Evolutionary conservation across 1,140 invertebrate genomes (phyloP).

Genomic region (Rhizoglyphus robini): DNA sequence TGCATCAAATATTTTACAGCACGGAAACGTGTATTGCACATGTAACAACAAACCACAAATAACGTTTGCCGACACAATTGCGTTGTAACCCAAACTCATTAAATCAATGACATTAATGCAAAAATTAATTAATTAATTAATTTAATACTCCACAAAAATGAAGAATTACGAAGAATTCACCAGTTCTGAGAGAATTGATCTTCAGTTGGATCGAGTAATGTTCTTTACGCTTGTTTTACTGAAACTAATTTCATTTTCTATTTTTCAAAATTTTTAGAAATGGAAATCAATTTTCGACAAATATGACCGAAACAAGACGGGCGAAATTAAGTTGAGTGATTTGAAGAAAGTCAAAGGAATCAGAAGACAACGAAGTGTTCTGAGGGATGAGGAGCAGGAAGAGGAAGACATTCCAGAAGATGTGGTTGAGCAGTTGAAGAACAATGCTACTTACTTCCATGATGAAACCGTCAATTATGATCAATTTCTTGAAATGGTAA

Average conservation of each 20-base stretch:
- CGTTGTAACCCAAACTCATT: no score
- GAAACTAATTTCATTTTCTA: background rate
- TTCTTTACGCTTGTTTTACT: background rate
- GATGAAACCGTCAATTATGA: slow-evolving; percentile 56
- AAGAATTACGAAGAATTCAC: no score
- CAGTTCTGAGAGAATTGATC: background rate
- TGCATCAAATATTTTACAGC: no score
- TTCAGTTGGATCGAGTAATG: slow-evolving; percentile 18
- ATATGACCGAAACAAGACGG: slow-evolving; percentile 59
- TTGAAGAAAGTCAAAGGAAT: slow-evolving; percentile 46
- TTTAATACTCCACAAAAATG: no score
- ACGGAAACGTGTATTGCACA: no score
- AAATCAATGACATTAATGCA: no score
- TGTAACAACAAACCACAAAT: no score
- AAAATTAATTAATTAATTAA: no score
- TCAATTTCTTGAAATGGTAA: slow-evolving; percentile 64
- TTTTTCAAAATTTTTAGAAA: slow-evolving; percentile 16
- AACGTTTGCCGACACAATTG: no score
- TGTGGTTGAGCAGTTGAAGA: slow-evolving; percentile 53
- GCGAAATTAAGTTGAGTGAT: slow-evolving; percentile 52
- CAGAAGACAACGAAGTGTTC: slow-evolving; percentile 39
- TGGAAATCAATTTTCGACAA: slow-evolving; percentile 31
- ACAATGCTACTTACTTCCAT: slow-evolving; percentile 51
- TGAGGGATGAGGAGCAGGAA: no score
- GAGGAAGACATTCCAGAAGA: slow-evolving; percentile 56